These are phyloP conservation scores for Yponomeuta sedellus DNA, from an alignment of 2,888 invertebrate genomes.

Conservation along the genomic window DNA sequence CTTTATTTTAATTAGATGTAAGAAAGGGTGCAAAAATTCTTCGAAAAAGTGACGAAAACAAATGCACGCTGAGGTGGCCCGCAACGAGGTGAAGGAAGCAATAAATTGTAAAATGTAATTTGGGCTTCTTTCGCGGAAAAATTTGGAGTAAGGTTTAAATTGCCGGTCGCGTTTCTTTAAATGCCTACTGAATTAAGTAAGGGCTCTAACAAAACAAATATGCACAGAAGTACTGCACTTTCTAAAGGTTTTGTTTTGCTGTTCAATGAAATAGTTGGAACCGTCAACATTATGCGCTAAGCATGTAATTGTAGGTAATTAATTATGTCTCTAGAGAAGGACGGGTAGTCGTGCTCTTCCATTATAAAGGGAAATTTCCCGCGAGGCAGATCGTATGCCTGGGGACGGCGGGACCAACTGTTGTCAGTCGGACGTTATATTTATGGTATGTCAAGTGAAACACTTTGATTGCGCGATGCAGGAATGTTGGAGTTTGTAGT, in stretches of 20 bases:
- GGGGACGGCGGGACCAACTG: too few relatives aligned
- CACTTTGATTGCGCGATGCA: too few relatives aligned
- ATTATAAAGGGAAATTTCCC: too few relatives aligned
- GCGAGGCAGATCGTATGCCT: too few relatives aligned
- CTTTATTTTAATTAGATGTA: too few relatives aligned
- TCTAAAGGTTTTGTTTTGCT: background rate
- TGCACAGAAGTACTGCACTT: background rate
- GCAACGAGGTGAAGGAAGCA: background rate
- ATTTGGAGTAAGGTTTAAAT: conserved; percentile 56
- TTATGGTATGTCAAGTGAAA: too few relatives aligned
- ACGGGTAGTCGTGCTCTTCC: too few relatives aligned
- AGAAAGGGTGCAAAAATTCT: too few relatives aligned
- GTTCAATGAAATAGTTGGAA: background rate
- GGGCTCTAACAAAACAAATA: conserved; percentile 20
- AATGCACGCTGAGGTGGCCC: background rate
- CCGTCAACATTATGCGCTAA: background rate
- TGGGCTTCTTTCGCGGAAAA: conserved; percentile 57
- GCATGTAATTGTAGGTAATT: too few relatives aligned
- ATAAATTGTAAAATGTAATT: conserved; percentile 58
- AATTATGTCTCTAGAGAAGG: too few relatives aligned
- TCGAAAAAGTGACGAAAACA: background rate
- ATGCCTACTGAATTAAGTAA: conserved; percentile 66
- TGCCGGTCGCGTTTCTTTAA: conserved; percentile 56
- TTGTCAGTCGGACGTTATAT: too few relatives aligned
- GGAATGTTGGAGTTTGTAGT: too few relatives aligned